phyloP scores from a whole-genome alignment of 2,113 vertebrate genomes.

The Mesoclemmys tuberculata region DNA sequence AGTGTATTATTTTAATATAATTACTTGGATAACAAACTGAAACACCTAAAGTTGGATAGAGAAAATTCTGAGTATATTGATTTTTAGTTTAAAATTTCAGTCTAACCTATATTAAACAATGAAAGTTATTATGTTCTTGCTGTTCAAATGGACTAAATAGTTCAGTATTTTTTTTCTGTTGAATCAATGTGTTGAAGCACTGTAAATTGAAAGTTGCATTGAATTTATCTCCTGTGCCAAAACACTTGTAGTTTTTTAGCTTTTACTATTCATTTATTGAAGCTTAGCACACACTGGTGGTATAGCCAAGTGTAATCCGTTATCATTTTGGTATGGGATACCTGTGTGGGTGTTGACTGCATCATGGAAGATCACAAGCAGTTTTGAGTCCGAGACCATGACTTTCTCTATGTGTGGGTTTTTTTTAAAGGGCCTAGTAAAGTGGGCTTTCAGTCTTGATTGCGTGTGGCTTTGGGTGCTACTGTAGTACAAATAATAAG shows the following conservation, averaged over 20 bases:
- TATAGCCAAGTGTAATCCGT: neutral
- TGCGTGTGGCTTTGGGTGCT: neutral
- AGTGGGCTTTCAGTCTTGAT: neutral
- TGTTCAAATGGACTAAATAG: neutral
- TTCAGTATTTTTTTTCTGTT: neutral
- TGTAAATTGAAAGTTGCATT: neutral
- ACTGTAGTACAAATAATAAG: neutral
- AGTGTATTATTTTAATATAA: neutral
- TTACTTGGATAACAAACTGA: neutral
- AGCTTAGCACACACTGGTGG: neutral
- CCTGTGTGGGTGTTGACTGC: neutral
- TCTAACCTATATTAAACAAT: neutral
- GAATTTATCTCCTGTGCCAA: neutral
- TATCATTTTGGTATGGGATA: neutral
- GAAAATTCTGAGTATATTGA: neutral
- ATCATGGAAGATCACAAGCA: neutral
- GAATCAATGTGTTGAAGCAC: neutral
- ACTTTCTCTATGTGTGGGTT: accelerated
- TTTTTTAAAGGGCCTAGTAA: neutral
- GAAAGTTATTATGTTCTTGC: neutral
- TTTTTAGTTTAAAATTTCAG: neutral
- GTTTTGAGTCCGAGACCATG: neutral
- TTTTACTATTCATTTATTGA: neutral
- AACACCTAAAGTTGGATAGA: neutral
- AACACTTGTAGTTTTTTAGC: neutral